Evolutionary conservation across 2,888 invertebrate genomes (phyloP), one percentile per base, ranked within the genome.

Genomic region (Phasia obesa): DNA sequence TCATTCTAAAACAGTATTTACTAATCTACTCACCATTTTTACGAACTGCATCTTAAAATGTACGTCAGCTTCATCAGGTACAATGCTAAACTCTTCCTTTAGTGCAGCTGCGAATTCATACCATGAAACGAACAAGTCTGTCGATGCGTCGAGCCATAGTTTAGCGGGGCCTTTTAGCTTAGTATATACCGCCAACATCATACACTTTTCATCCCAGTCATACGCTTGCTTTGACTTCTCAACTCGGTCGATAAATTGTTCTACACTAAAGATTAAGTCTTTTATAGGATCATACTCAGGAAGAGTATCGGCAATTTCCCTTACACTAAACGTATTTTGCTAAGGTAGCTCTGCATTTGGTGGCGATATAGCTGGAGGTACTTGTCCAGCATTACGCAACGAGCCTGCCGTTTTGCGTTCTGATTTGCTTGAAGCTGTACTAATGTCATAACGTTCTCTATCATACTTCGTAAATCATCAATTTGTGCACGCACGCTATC

Each of bases 231-330:
- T 31, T 51, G n/a, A 17, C 76, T 11, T 76, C 44, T 2, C 27
- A 27, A 79, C 74, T 0, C 76, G 9, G 9, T 79, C 53, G 4
- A 82, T 59, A 65, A 82, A 81, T 59, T 81, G 80, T 27, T 80
- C 69, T 0, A 69, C 65, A 3, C 64, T 49, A 21, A 84, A 44
- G 0, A 42, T 44, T 4, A 13, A 0, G 3, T 78, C 77, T 49
- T 64, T 59, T 4, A 59, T 62, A 0, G 71, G 60, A 17, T 81
- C 77, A 6, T 69, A 81, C 13, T 76, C 65, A 0, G 80, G 74
- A 6, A 82, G 31, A 15, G 59, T 78, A 27, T 82, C 81, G 0
- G n/a, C n/a, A n/a, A n/a, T n/a, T n/a, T n/a, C n/a, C n/a, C n/a
- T n/a, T n/a, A n/a, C n/a, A n/a, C n/a, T 71, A 51, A 23, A 77